Conservation (phyloP, 2,797 vertebrate species). For the Girardinus metallicus region DNA sequence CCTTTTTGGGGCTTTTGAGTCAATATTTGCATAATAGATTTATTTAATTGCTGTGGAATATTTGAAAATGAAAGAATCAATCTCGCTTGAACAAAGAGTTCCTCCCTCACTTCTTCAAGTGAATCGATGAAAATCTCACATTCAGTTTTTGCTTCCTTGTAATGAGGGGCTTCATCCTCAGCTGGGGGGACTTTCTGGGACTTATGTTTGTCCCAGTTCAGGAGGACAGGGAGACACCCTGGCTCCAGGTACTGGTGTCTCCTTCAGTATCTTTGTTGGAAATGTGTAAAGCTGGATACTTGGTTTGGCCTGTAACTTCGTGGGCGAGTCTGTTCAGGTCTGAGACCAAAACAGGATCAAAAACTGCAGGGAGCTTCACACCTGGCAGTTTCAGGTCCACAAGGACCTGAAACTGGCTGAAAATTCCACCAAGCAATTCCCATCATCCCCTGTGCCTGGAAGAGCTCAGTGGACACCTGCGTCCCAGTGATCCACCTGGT, state of each 20-base stretch:
- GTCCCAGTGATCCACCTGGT: background rate
- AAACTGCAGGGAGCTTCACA: background rate
- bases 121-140: background rate
- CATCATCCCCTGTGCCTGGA: background rate
- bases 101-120: background rate
- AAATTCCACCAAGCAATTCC: slow-evolving; percentile 2
- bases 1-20: background rate
- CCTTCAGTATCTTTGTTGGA: background rate
- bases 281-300: background rate
- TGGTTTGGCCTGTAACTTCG: fast-evolving
- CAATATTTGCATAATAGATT: background rate
- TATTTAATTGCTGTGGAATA: background rate
- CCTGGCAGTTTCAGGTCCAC: background rate
- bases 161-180: too few relatives aligned
- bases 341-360: background rate
- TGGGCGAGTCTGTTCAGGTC: background rate
- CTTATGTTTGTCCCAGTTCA: slow-evolving; percentile 6
- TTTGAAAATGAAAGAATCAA: background rate
- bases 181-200: background rate
- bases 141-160: background rate
- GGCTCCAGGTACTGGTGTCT: slow-evolving; percentile 9
- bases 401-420: background rate
- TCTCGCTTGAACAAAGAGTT: background rate
- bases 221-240: background rate
- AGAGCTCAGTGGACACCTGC: background rate